Evolutionary conservation across 2,888 invertebrate genomes (phyloP), one percentile per base, ranked within the genome.

Genomic region (Agrotis segetum): DNA sequence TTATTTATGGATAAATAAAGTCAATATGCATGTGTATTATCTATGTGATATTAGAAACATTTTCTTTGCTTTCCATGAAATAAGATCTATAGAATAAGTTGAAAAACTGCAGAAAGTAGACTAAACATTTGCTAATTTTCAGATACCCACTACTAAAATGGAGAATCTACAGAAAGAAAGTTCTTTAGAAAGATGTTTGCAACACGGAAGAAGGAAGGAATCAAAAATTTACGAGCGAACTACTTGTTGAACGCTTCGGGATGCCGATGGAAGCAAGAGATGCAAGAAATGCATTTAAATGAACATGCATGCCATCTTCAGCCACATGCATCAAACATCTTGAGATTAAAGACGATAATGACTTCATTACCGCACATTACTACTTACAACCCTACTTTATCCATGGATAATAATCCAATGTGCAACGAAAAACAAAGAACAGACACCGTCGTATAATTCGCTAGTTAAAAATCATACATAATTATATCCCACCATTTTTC

Each of bases 401-500:
- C 46, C 14, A 7, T 13, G 19, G 50, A 47, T 29, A 4, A 21
- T 21, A 65, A 47, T 24, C 5, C 19, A 52, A 21, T 60, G 60
- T 64, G 53, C 61, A 61, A n/a, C 52, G 29, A 67, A 13, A 13
- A 70, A 79, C 74, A 80, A 84, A 79, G 63, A 60, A 53, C 82
- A 68, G 72, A 73, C 79, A 53, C 34, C 58, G 67, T 67, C 79
- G 67, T 64, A 74, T 85, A 83, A 83, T 82, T 74, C 74, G 85
- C 85, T 89, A 90, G 87, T 88, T 86, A 85, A 88, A 88, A 86
- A 91, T 89, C 88, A 89, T 89, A 90, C 87, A 90, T 92, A 92
- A 93, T 93, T 93, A 93, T 92, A 90, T 82, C 84, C 88, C 89
- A 89, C 92, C 93, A 94, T 94, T 95, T 95, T 94, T 95, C 95